phyloP scores from a whole-genome alignment of 2,113 vertebrate species.

The Centrocercus urophasianus region DNA sequence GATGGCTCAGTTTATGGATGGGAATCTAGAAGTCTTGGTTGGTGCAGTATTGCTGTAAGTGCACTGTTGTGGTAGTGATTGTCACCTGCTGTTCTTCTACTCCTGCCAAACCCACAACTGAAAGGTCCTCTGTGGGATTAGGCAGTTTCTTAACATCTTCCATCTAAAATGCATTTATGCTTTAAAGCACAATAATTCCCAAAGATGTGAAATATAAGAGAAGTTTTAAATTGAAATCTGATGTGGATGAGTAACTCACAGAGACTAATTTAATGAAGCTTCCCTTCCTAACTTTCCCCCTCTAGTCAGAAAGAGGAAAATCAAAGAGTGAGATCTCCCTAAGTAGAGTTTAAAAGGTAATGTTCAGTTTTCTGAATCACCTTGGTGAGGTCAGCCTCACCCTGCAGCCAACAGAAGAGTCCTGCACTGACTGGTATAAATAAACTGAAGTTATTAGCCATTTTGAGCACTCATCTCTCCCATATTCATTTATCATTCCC shows the following conservation, averaged over 20 bases:
- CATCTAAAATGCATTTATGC: neutral
- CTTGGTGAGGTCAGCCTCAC: neutral
- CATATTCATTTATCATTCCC: neutral
- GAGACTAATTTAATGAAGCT: neutral
- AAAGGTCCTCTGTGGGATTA: too few species aligned
- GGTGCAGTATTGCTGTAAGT: too few species aligned
- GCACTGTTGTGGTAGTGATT: too few species aligned
- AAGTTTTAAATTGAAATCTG: neutral
- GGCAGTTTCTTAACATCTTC: too few species aligned
- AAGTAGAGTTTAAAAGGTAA: neutral
- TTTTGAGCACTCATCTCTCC: neutral
- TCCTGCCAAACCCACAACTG: too few species aligned
- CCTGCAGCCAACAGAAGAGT: neutral
- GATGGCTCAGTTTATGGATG: too few species aligned
- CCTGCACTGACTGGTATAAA: neutral
- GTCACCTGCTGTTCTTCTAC: too few species aligned
- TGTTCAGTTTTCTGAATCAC: neutral
- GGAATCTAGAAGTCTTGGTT: too few species aligned
- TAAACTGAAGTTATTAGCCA: neutral
- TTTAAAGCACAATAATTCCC: neutral
- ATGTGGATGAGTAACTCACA: neutral
- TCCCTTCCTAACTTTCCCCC: neutral
- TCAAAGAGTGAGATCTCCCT: neutral
- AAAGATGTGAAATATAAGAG: neutral
- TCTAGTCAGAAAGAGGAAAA: neutral